Conservation (phyloP, 2,797 vertebrate species). For the Chloroceryle inda region DNA sequence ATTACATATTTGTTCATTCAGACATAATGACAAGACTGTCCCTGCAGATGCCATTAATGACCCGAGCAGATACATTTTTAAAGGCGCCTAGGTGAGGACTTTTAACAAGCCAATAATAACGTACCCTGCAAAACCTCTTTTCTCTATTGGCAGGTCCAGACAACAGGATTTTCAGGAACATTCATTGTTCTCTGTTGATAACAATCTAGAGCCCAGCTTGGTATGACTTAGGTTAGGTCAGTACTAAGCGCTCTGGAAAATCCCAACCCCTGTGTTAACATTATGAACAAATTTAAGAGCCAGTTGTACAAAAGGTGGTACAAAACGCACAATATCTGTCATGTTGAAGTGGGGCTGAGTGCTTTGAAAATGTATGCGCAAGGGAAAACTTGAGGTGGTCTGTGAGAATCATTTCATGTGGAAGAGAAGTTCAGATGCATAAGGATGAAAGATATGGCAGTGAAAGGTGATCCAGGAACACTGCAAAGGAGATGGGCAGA, state of each 20-base stretch:
- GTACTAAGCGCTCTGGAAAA: background rate
- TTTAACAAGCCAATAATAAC: background rate
- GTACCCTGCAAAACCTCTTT: background rate
- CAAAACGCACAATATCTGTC: background rate
- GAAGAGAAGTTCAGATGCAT: background rate
- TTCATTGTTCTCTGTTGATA: background rate
- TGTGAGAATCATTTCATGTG: background rate
- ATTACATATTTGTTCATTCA: background rate
- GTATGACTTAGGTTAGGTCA: background rate
- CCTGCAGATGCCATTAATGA: background rate
- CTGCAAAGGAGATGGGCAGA: background rate
- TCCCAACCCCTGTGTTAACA: background rate
- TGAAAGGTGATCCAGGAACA: background rate
- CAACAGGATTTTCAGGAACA: background rate
- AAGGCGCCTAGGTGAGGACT: background rate
- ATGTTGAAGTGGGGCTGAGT: background rate
- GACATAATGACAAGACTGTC: background rate
- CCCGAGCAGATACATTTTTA: constrained; percentile 1
- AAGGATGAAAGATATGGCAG: background rate
- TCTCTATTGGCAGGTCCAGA: background rate
- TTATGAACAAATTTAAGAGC: background rate
- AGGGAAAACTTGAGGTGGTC: background rate
- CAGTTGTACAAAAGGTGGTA: background rate
- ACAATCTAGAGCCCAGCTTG: background rate
- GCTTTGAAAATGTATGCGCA: background rate